phyloP scores from a whole-genome alignment of 1,140 invertebrate species.

The Drosophila hydei region DNA sequence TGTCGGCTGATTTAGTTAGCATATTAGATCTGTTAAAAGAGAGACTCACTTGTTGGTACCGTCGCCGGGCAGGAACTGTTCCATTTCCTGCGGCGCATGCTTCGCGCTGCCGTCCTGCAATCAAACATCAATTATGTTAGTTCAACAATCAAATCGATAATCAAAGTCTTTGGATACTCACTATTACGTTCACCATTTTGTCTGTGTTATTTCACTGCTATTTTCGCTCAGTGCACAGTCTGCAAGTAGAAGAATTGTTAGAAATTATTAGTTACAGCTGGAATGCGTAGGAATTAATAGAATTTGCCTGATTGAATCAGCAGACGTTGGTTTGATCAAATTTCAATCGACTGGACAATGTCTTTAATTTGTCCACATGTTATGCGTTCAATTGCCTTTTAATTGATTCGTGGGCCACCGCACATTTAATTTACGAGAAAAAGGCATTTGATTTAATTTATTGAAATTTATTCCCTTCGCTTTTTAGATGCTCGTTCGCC shows the following conservation, averaged over 20 bases:
- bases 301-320: constrained; percentile 52
- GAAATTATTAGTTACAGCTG: constrained; percentile 23
- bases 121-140: constrained; percentile 31
- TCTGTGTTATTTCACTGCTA: constrained; percentile 2
- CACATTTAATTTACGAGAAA: constrained; percentile 55
- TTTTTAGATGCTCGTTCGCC: background rate
- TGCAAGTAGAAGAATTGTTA: constrained; percentile 36
- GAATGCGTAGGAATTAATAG: constrained; percentile 42
- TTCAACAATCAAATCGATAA: constrained; percentile 14
- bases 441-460: constrained; percentile 54
- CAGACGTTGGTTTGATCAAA: constrained; percentile 42
- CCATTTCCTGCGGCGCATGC: constrained; percentile 85
- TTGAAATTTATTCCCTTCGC: constrained; percentile 40
- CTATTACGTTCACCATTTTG: constrained; percentile 81
- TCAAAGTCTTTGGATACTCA: constrained; percentile 44
- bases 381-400: constrained; percentile 50
- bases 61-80: constrained; percentile 87
- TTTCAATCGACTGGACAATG: constrained; percentile 8
- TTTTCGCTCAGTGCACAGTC: constrained; percentile 41
- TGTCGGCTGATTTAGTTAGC: background rate
- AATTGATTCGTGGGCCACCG: constrained; percentile 65
- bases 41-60: constrained; percentile 69
- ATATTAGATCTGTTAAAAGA: background rate
- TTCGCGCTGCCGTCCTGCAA: constrained; percentile 70
- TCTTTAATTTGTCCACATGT: constrained; percentile 40